Base-by-base conservation (phyloP, 2,888 invertebrate species). In the Apodemia duryi region DNA sequence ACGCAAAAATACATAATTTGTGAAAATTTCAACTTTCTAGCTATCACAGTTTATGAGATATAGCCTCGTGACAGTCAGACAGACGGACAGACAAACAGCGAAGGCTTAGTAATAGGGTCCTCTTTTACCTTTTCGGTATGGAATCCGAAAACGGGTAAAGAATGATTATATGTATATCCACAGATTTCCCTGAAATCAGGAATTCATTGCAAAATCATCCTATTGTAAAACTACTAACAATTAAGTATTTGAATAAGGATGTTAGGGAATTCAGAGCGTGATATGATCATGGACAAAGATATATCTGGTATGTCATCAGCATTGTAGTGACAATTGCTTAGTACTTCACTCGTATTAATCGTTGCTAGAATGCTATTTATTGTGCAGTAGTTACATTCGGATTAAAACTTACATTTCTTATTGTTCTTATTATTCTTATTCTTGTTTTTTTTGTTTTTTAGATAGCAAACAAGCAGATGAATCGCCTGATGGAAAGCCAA, bases 181-280 rank as follows among this genome's bases (percentile, higher is more conserved):
- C 46, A 46, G 46, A 46, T 46, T 46, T 13, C 46, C 5, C 46
- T 46, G 46, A 46, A 46, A 46, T 13, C 29, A 57, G 57, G 57
- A 57, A 6, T 57, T 29, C 3, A 29, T 57, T 57, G 13, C 32
- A 32, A 29, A 13, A 57, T 57, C 21, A 54, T 43, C 29, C 57
- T 29, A 57, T 57, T 57, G 57, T 57, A 57, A 57, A 57, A 21
- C 28, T 29, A 29, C 11, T 57, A 57, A 57, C 57, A 57, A 41
- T 13, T n/a, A 63, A 1, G 54, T 41, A 54, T 54, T 63, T 52
- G 11, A 63, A 63, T 35, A 51, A 28, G 32, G 32, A 35, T 49
- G 61, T 35, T 49, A 72, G 73, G 76, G 77, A 86, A 87, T 86
- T 84, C 77, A 83, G 88, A 89, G 85, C 88, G 86, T 84, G 84